Conservation (phyloP, 2,113 vertebrate species). For the Microcebus tavaratra region DNA sequence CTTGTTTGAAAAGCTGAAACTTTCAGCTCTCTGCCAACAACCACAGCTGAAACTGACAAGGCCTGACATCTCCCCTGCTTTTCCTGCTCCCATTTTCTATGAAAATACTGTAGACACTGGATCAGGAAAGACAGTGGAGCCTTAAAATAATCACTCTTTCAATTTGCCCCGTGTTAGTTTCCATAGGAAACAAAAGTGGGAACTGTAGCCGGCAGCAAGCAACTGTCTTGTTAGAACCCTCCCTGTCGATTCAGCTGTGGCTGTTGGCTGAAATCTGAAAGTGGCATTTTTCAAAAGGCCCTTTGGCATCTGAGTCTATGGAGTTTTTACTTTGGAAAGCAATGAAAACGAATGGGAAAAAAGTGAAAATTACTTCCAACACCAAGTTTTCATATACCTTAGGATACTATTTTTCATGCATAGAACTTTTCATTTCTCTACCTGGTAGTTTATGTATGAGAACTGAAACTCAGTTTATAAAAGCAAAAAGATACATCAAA, state of each 20-base stretch:
- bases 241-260: slow-evolving; percentile 79
- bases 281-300: slow-evolving; percentile 79
- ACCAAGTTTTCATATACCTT: slow-evolving; percentile 55
- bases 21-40: slow-evolving; percentile 67
- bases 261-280: slow-evolving; percentile 75
- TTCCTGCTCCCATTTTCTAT: slow-evolving; percentile 64
- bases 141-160: slow-evolving; percentile 76
- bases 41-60: slow-evolving; percentile 70
- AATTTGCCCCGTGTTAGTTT: slow-evolving; percentile 79
- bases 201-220: slow-evolving; percentile 78
- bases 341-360: slow-evolving; percentile 77
- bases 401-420: slow-evolving; percentile 64
- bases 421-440: slow-evolving; percentile 72
- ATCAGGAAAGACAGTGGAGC: slow-evolving; percentile 69
- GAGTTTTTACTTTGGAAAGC: slow-evolving; percentile 78
- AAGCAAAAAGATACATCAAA: slow-evolving; percentile 60
- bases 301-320: slow-evolving; percentile 76
- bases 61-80: slow-evolving; percentile 66
- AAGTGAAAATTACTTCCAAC: slow-evolving; percentile 67
- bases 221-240: slow-evolving; percentile 83
- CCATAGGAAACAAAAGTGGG: slow-evolving; percentile 85
- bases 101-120: slow-evolving; percentile 65
- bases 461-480: slow-evolving; percentile 58
- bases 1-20: slow-evolving; percentile 69
- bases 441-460: slow-evolving; percentile 60